phyloP scores from a whole-genome alignment of 2,113 vertebrate species.

The Echinops telfairi region DNA sequence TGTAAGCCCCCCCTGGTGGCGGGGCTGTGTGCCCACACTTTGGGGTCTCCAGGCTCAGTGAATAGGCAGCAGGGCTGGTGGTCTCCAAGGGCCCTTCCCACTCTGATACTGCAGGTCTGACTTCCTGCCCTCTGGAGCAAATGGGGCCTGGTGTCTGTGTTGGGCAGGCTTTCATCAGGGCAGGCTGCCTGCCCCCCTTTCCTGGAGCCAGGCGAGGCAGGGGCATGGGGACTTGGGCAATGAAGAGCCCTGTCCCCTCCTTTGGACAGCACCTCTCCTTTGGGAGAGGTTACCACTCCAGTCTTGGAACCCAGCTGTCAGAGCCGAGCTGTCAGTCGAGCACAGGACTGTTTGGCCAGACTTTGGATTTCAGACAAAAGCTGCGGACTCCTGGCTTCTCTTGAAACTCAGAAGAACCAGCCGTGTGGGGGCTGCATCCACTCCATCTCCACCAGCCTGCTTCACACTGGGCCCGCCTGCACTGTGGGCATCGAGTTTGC shows the following conservation, averaged over 20 bases:
- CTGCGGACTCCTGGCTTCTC: not conserved
- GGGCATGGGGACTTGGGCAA: not conserved
- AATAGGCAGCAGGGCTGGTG: not conserved
- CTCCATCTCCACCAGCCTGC: not conserved
- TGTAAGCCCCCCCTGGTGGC: not conserved
- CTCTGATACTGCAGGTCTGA: not conserved
- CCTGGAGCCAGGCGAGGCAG: not conserved
- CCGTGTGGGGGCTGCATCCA: no score
- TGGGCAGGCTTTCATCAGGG: not conserved
- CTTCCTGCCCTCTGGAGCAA: not conserved
- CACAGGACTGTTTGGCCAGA: not conserved
- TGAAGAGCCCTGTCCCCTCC: not conserved
- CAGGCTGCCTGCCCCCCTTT: not conserved
- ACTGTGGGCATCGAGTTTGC: not conserved
- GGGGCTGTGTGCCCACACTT: not conserved
- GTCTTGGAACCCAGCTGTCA: no score
- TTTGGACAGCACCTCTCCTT: not conserved
- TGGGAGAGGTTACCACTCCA: no score
- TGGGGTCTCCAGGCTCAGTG: not conserved
- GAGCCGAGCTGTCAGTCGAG: not conserved
- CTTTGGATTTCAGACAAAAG: not conserved
- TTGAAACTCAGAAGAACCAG: slow-evolving; percentile 11
- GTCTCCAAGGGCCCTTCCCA: not conserved
- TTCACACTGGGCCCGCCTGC: not conserved
- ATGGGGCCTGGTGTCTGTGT: not conserved